These are phyloP conservation scores for Trachymyrmex cornetzi DNA, from an alignment of 1,140 invertebrate species.

Conservation along the genomic window DNA sequence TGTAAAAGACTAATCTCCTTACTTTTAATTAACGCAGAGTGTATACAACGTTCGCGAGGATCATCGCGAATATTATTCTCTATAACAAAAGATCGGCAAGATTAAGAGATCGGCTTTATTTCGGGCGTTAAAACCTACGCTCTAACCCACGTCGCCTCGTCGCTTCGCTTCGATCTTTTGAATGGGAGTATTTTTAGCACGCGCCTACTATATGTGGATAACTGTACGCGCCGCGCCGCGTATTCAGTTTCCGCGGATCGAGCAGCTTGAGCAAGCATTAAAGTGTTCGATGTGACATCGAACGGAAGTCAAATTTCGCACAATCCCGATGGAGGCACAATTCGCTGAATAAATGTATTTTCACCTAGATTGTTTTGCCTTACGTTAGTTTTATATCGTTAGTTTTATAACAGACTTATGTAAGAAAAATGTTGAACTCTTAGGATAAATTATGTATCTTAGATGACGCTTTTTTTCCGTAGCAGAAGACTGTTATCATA, in stretches of 20 bases:
- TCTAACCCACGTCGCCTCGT: constrained; percentile 67
- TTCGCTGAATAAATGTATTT: not conserved
- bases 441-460: not conserved
- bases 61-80: not conserved
- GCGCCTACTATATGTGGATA: constrained; percentile 80
- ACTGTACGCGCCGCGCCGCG: constrained; percentile 74
- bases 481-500: not conserved
- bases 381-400: not conserved
- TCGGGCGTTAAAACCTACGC: constrained; percentile 63
- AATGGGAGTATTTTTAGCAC: constrained; percentile 80
- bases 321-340: not conserved
- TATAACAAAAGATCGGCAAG: constrained; percentile 19
- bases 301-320: not conserved
- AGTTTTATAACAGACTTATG: not conserved
- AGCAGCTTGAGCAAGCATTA: constrained; percentile 23
- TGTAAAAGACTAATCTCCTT: not conserved
- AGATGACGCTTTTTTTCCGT: not conserved
- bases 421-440: not conserved
- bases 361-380: not conserved
- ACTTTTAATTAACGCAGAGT: not conserved
- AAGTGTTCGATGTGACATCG: constrained; percentile 38
- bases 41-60: no score
- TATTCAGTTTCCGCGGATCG: constrained; percentile 74
- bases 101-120: constrained; percentile 64
- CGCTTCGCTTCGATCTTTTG: constrained; percentile 77